A percentile compares a stretch with the other conserved stretches of the same genome.
These are phyloP conservation scores for Callocephalon fimbriatum DNA, from an alignment of 2,113 vertebrate species.

Conservation along the genomic window DNA sequence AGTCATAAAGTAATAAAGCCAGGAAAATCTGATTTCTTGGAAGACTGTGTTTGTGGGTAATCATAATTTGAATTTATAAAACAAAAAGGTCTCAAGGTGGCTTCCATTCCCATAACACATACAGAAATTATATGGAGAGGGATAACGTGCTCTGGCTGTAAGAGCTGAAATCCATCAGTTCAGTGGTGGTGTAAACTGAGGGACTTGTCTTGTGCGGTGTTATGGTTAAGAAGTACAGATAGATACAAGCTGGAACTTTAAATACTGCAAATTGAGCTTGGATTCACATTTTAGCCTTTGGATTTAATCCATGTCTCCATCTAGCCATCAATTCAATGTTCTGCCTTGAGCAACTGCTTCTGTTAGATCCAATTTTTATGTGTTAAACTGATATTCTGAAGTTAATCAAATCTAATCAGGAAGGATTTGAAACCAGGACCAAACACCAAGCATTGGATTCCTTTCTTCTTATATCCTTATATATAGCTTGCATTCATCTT, in stretches of 20 bases:
- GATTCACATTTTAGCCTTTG: not conserved
- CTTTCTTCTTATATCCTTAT: not conserved
- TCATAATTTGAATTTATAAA: not conserved
- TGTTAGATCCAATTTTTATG: not conserved
- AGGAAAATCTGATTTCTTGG: not conserved
- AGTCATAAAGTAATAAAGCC: not conserved
- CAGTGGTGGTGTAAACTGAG: not conserved
- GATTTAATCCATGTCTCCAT: not conserved
- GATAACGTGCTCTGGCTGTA: not conserved
- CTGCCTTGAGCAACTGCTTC: not conserved
- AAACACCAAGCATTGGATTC: not conserved
- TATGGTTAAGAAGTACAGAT: not conserved
- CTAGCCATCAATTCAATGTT: not conserved
- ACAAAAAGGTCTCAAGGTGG: not conserved
- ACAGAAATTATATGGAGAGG: not conserved
- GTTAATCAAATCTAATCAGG: not conserved
- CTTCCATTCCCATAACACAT: fast-evolving
- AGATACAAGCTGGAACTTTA: not conserved
- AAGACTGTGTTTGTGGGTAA: not conserved
- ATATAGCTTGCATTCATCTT: not conserved
- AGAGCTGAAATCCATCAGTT: not conserved
- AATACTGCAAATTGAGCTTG: not conserved
- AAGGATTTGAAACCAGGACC: not conserved
- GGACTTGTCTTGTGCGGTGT: not conserved
- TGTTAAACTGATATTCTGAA: not conserved